Percentiles rank a stretch among this genome's conserved stretches.
Evolutionary conservation across 1,140 invertebrate genomes (phyloP).

Genomic region (Drosophila bipectinata): DNA sequence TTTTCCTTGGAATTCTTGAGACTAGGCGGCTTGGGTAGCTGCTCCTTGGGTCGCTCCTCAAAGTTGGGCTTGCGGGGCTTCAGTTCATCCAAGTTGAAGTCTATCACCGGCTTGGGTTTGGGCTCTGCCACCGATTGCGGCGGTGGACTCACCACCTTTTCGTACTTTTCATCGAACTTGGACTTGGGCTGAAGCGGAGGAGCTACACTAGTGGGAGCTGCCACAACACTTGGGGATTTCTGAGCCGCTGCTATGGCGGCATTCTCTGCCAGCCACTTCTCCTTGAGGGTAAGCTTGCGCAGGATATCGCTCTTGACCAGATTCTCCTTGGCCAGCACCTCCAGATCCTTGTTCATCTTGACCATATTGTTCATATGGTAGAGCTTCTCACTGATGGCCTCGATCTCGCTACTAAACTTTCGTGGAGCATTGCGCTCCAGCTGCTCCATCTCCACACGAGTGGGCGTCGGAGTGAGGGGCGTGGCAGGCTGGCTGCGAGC

Average conservation of each 20-base stretch:
- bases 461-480: conserved; percentile 46
- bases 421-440: conserved; percentile 70
- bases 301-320: conserved; percentile 82
- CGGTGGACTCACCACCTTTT: conserved; percentile 49
- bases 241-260: conserved; percentile 60
- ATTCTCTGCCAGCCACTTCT: conserved; percentile 81
- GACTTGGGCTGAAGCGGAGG: conserved; percentile 54
- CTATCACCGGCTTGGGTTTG: conserved; percentile 65
- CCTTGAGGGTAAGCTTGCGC: conserved; percentile 80
- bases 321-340: conserved; percentile 80
- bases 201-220: not conserved
- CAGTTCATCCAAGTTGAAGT: conserved; percentile 65
- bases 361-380: conserved; percentile 80
- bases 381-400: conserved; percentile 80
- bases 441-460: conserved; percentile 74
- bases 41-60: conserved; percentile 65
- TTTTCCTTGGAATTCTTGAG: conserved; percentile 48
- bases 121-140: conserved; percentile 7
- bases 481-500: conserved; percentile 59
- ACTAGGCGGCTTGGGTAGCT: conserved; percentile 36
- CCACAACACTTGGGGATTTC: not conserved
- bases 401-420: conserved; percentile 77
- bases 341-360: conserved; percentile 82
- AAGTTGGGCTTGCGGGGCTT: conserved; percentile 71
- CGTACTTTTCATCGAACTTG: conserved; percentile 70